Conservation (phyloP, 2,797 vertebrate genomes). For the Eremophila alpestris region DNA sequence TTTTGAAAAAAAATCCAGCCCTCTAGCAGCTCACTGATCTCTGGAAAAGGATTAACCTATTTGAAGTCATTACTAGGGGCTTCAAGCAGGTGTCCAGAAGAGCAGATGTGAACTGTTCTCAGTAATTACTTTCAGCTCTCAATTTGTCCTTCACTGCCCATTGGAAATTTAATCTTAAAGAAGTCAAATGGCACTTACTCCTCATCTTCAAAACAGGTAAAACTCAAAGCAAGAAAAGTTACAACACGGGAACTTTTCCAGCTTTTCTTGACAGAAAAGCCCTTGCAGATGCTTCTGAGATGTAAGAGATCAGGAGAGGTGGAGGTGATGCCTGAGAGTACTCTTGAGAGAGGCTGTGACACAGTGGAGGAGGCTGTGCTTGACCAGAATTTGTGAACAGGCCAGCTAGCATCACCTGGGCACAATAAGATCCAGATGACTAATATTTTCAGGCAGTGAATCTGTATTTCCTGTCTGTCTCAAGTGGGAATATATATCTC, state of each 20-base stretch:
- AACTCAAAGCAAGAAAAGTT: constrained; percentile 58
- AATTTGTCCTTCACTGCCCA: constrained; percentile 53
- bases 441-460: neutral
- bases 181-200: constrained; percentile 39
- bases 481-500: neutral
- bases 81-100: constrained; percentile 40
- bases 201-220: neutral
- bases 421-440: neutral
- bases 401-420: neutral
- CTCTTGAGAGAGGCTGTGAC: neutral
- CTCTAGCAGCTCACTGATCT: neutral
- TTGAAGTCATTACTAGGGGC: neutral
- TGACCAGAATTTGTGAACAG: neutral
- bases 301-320: neutral
- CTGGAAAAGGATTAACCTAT: constrained; percentile 19
- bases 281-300: constrained; percentile 16
- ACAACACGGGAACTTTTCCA: constrained; percentile 12
- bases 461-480: neutral
- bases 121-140: constrained; percentile 62
- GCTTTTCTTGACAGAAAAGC: neutral
- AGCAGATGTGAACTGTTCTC: constrained; percentile 41
- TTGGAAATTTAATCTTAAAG: constrained; percentile 68
- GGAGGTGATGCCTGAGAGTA: neutral
- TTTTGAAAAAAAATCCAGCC: constrained; percentile 11
- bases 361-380: neutral